Conservation (phyloP, 53 echinoderm and acorn worm species). For the Hippasteria phrygiana region DNA sequence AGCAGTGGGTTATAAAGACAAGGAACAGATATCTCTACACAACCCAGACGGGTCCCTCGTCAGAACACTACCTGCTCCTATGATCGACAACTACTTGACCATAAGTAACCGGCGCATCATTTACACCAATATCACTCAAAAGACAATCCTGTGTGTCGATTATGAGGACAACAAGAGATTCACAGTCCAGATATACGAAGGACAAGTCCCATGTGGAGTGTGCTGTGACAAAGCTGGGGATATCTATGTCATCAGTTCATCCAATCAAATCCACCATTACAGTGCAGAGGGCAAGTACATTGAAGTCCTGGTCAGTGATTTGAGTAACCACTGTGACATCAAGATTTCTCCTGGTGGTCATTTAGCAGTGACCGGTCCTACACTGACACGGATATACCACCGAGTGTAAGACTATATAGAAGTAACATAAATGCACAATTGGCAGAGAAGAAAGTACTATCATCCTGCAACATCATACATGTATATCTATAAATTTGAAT, state of each 20-base stretch:
- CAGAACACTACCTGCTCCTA: constrained; percentile 23
- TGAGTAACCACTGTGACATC: not conserved
- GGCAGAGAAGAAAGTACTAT: not conserved
- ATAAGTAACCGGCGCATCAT: not conserved
- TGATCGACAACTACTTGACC: constrained; percentile 5
- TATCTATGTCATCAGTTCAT: not conserved
- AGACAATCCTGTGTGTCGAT: not conserved
- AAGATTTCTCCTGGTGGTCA: not conserved
- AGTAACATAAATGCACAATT: too few species aligned
- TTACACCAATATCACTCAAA: not conserved
- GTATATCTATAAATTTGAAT: too few species aligned
- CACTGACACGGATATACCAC: not conserved
- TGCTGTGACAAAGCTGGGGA: constrained; percentile 41
- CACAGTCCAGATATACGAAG: not conserved
- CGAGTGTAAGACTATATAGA: not conserved
- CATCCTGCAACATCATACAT: too few species aligned
- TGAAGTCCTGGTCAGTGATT: not conserved
- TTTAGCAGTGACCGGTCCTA: not conserved
- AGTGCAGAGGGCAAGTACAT: constrained; percentile 18
- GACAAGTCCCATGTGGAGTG: not conserved
- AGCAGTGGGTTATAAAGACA: constrained; percentile 28
- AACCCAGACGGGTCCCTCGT: constrained; percentile 1
- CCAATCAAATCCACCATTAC: not conserved
- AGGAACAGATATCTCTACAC: constrained; percentile 22
- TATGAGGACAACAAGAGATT: not conserved